These are phyloP conservation scores for Phoebastria nigripes DNA, from an alignment of 2,797 vertebrate species.

Conservation along the genomic window DNA sequence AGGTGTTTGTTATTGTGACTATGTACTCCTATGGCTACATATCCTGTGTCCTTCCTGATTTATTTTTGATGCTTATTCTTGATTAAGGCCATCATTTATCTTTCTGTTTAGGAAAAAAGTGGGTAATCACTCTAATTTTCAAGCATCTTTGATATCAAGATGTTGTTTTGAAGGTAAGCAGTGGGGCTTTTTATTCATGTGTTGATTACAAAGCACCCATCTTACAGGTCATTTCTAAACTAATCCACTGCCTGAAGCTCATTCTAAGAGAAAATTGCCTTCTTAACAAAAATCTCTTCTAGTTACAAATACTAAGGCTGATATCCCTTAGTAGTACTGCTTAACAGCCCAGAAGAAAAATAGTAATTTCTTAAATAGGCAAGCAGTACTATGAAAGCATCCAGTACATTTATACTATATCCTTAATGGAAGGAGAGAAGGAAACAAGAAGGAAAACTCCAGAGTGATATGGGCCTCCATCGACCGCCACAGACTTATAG, in stretches of 20 bases:
- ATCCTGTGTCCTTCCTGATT: background rate
- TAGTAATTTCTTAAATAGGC: background rate
- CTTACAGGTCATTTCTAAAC: background rate
- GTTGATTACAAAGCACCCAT: background rate
- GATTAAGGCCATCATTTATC: conserved; percentile 3
- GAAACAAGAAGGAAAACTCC: background rate
- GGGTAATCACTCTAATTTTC: conserved; percentile 15
- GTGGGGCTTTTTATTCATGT: background rate
- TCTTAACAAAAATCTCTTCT: background rate
- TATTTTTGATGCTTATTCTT: background rate
- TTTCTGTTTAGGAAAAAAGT: conserved; percentile 5
- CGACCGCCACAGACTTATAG: background rate
- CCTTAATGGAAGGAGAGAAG: background rate
- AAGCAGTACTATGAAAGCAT: background rate
- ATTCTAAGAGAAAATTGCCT: background rate
- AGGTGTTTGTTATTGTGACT: background rate
- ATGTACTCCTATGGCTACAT: background rate
- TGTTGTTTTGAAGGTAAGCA: background rate
- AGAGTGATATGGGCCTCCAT: background rate
- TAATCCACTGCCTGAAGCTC: background rate
- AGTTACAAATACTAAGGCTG: background rate
- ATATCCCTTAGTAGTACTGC: background rate
- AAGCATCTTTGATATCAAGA: conserved; percentile 26
- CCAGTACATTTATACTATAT: background rate
- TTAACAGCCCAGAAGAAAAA: background rate